phyloP scores from a whole-genome alignment of 1,140 invertebrate genomes.

The Neotoxoptera formosana region DNA sequence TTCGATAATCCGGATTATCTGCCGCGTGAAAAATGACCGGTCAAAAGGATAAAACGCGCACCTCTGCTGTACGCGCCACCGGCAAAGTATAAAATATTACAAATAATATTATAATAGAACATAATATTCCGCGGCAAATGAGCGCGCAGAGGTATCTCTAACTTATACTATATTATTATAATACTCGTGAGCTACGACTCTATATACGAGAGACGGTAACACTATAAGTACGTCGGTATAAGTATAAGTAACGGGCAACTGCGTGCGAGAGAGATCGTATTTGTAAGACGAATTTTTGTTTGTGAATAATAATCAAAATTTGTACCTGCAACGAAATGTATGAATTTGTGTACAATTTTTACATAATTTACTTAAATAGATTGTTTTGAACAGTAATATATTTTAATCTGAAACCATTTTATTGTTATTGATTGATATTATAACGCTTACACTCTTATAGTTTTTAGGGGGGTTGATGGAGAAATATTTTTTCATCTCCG shows the following conservation, averaged over 20 bases:
- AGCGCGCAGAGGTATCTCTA: not conserved
- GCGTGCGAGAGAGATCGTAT: not conserved
- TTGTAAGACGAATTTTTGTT: not conserved
- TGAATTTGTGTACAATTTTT: not conserved
- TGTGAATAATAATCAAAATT: not conserved
- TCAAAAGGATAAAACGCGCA: not conserved
- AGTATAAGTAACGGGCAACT: no score
- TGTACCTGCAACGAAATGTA: no score
- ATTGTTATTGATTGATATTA: not conserved
- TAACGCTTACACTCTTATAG: not conserved
- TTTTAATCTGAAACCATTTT: not conserved
- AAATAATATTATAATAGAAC: not conserved
- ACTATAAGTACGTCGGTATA: not conserved
- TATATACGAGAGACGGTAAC: not conserved
- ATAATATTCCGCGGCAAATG: not conserved
- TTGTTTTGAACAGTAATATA: no score
- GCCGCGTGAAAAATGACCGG: not conserved
- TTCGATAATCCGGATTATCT: slow-evolving; percentile 49
- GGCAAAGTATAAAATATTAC: not conserved
- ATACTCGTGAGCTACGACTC: not conserved
- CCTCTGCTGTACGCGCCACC: not conserved
- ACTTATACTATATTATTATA: not conserved
- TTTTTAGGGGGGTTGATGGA: not conserved
- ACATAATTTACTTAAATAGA: not conserved
- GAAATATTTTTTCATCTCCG: not conserved